A percentile compares a stretch with the other conserved stretches of the same genome.
Evolutionary conservation across 2,797 vertebrate species (phyloP).

Genomic region (Apogon talboti): DNA sequence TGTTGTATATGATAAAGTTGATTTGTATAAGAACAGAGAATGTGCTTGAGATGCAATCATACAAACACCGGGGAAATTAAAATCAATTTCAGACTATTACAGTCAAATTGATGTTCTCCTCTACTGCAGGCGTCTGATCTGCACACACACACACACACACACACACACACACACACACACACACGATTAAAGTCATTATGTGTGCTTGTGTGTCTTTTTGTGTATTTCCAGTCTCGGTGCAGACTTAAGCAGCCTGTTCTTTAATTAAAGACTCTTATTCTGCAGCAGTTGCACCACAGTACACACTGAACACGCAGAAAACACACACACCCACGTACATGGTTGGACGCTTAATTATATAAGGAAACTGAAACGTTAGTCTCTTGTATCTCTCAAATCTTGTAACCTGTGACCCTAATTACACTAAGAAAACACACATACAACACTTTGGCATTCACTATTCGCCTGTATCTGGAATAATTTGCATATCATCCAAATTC

Average conservation of each 20-base stretch:
- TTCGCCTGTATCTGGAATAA: neutral
- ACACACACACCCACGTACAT: slow-evolving; percentile 2
- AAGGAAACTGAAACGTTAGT: slow-evolving; percentile 48
- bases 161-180: neutral
- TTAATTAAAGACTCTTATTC: slow-evolving; percentile 43
- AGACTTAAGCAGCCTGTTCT: slow-evolving; percentile 2
- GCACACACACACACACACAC: neutral
- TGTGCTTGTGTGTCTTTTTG: slow-evolving; percentile 14
- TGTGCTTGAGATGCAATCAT: neutral
- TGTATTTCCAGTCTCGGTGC: slow-evolving; percentile 1
- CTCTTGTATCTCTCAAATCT: neutral
- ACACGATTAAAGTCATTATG: neutral
- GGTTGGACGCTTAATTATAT: slow-evolving; percentile 37
- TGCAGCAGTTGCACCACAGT: slow-evolving; percentile 4
- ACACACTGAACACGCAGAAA: neutral
- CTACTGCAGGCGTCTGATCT: slow-evolving; percentile 10
- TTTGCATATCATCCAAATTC: neutral
- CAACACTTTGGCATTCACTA: neutral
- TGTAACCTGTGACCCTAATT: slow-evolving; percentile 48
- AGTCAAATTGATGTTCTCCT: slow-evolving; percentile 6
- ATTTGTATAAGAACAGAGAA: too few species aligned
- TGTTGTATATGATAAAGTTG: too few species aligned
- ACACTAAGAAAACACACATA: slow-evolving; percentile 22
- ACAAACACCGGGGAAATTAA: neutral
- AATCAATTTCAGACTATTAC: slow-evolving; percentile 24